These are phyloP conservation scores for Argopecten irradians DNA, from an alignment of 1,140 invertebrate species.

Conservation along the genomic window DNA sequence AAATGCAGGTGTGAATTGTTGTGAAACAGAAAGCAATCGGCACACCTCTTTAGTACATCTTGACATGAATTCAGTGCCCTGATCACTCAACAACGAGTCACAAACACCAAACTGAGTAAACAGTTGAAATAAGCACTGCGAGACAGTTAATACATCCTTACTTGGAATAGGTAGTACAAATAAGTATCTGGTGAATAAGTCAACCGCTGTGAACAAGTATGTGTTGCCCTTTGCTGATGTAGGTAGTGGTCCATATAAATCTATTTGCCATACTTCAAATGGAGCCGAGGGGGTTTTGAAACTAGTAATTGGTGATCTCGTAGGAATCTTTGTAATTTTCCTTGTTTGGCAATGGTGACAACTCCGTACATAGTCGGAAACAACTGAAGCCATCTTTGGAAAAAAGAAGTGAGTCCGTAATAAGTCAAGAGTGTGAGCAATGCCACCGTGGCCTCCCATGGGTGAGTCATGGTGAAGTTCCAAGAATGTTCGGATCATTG, in stretches of 20 bases:
- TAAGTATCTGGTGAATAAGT: slow-evolving; percentile 41
- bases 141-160: slow-evolving; percentile 30
- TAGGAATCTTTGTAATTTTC: slow-evolving; percentile 36
- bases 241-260: slow-evolving; percentile 25
- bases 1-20: slow-evolving; percentile 38
- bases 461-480: slow-evolving; percentile 42
- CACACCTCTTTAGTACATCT: too few species aligned
- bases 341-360: slow-evolving; percentile 45
- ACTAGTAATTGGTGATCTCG: slow-evolving; percentile 12
- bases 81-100: slow-evolving; percentile 29
- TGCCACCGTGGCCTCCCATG: slow-evolving; percentile 38
- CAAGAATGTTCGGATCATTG: slow-evolving; percentile 25
- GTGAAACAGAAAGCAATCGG: too few species aligned
- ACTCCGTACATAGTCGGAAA: slow-evolving; percentile 38
- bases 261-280: slow-evolving; percentile 41
- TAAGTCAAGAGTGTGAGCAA: slow-evolving; percentile 41
- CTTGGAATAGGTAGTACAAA: slow-evolving; percentile 25
- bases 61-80: slow-evolving; percentile 26
- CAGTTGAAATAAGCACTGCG: neutral
- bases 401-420: slow-evolving; percentile 42
- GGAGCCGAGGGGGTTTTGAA: slow-evolving; percentile 36
- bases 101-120: slow-evolving; percentile 30
- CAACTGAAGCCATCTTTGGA: too few species aligned
- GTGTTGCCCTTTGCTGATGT: neutral
- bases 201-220: slow-evolving; percentile 38